These are phyloP conservation scores for Morpho deidamia DNA, from an alignment of 2,888 invertebrate genomes.

Conservation along the genomic window DNA sequence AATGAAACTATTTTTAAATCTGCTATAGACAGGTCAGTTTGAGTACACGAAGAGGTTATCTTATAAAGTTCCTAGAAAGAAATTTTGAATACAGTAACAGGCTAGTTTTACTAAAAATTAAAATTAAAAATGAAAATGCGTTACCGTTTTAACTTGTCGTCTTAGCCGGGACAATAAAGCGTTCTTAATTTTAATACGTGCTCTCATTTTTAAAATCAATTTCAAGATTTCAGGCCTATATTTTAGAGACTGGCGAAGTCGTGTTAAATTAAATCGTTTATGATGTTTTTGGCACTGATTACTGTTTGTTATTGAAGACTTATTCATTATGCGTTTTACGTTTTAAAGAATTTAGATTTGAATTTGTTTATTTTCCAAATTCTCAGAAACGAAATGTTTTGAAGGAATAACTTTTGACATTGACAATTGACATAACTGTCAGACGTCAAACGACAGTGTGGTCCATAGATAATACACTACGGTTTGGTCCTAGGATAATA, in stretches of 20 bases:
- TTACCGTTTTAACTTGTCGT: slow-evolving; percentile 74
- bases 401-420: no score
- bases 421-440: no score
- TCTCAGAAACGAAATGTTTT: no score
- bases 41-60: not conserved
- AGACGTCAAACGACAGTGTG: no score
- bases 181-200: slow-evolving; percentile 75
- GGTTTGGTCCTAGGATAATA: no score
- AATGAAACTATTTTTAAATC: not conserved
- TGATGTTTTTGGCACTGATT: slow-evolving; percentile 1
- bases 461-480: no score
- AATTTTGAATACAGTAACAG: no score
- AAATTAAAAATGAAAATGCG: not conserved
- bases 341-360: not conserved
- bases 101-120: not conserved
- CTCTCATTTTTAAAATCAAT: slow-evolving; percentile 78
- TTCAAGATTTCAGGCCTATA: slow-evolving; percentile 79
- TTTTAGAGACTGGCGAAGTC: slow-evolving; percentile 58
- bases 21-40: not conserved
- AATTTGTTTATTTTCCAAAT: no score
- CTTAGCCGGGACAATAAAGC: slow-evolving; percentile 78
- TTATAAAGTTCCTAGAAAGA: not conserved
- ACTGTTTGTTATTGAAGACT: not conserved
- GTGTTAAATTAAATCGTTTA: slow-evolving; percentile 34
- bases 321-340: slow-evolving; percentile 5